These are phyloP conservation scores for Clunio marinus DNA, from an alignment of 2,888 invertebrate genomes.

Conservation along the genomic window DNA sequence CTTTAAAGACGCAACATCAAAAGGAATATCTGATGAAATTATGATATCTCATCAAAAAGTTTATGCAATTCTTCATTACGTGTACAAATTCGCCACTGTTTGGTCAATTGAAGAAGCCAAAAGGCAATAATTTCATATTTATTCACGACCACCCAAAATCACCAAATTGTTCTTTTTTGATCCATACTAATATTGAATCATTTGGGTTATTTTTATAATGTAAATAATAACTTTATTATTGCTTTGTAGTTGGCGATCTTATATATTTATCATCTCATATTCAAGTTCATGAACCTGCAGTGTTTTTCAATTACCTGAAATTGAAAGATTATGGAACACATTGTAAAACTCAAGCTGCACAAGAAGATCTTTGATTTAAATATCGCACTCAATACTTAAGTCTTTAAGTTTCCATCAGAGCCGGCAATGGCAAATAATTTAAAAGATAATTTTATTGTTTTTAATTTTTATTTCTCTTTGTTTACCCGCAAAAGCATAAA, in stretches of 20 bases:
- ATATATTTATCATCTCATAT: not conserved
- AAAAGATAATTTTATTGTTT: conserved; percentile 9
- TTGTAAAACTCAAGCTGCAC: not conserved
- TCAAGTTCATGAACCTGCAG: not conserved
- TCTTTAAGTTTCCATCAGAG: not conserved
- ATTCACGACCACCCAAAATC: conserved; percentile 11
- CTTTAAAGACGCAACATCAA: no score
- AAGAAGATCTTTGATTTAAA: not conserved
- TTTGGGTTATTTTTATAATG: conserved; percentile 8
- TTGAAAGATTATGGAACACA: not conserved
- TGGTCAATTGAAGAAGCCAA: no score
- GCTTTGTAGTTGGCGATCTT: not conserved
- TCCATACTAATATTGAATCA: not conserved
- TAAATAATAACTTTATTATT: conserved; percentile 1
- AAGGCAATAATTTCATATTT: no score
- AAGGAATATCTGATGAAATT: no score
- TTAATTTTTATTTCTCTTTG: not conserved
- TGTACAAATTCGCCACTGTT: no score
- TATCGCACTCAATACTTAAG: not conserved
- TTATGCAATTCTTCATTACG: no score
- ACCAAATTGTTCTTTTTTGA: conserved; percentile 8
- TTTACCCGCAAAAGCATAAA: not conserved
- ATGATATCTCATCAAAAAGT: no score
- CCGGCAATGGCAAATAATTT: conserved; percentile 23
- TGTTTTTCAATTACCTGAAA: not conserved